Percentiles rank a stretch among this genome's conserved stretches.
Conservation (phyloP, 2,797 vertebrate species). For the Salmo trutta region DNA sequence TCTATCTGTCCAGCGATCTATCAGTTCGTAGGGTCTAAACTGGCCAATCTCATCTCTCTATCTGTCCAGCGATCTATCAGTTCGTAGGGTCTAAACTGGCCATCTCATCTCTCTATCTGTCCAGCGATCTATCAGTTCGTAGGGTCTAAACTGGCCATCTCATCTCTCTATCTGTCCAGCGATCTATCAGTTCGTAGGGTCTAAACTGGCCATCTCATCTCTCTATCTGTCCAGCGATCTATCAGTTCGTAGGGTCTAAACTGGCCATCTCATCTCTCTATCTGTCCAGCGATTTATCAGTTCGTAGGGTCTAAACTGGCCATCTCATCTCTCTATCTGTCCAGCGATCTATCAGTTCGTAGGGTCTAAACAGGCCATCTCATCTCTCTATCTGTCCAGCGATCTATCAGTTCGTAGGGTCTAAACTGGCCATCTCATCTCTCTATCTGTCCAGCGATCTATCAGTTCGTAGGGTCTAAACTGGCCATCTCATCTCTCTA, state of each 20-base stretch:
- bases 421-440: background rate
- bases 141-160: too few species aligned
- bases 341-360: too few species aligned
- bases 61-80: too few species aligned
- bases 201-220: background rate
- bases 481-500: background rate
- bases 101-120: background rate
- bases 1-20: slow-evolving; percentile 81
- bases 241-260: too few species aligned
- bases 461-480: too few species aligned
- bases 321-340: background rate
- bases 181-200: too few species aligned
- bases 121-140: too few species aligned
- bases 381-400: background rate
- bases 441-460: slow-evolving; percentile 4
- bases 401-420: too few species aligned
- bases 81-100: too few species aligned
- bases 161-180: background rate
- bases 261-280: background rate
- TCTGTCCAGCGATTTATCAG: too few species aligned
- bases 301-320: too few species aligned
- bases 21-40: slow-evolving; percentile 8
- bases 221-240: slow-evolving; percentile 4
- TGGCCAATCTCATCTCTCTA: background rate
- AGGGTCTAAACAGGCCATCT: too few species aligned